phyloP scores from a whole-genome alignment of 2,113 vertebrate genomes.

The Plotosus lineatus region DNA sequence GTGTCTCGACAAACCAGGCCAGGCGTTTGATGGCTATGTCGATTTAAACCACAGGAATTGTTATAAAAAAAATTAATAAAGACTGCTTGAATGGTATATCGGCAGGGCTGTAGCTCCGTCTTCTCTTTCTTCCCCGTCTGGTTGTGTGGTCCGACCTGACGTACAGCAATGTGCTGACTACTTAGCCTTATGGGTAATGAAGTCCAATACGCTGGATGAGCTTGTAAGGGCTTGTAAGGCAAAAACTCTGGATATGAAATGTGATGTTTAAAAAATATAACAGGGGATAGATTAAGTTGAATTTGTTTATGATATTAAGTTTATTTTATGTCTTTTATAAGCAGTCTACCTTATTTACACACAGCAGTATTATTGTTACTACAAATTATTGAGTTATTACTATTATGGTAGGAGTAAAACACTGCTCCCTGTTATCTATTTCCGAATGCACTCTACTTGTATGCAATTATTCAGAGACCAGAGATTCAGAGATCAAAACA shows the following conservation, averaged over 20 bases:
- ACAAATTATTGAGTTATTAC: not conserved
- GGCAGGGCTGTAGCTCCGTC: slow-evolving; percentile 61
- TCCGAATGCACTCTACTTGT: no score
- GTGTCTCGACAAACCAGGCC: slow-evolving; percentile 59
- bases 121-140: slow-evolving; percentile 77
- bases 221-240: no score
- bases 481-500: not conserved
- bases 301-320: not conserved
- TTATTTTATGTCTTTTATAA: not conserved
- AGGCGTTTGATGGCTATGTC: slow-evolving; percentile 48
- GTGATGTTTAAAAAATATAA: no score
- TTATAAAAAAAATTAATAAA: slow-evolving; percentile 55
- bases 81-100: slow-evolving; percentile 67
- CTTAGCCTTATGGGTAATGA: slow-evolving; percentile 66
- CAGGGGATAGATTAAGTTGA: not conserved
- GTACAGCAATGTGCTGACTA: slow-evolving; percentile 64
- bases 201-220: slow-evolving; percentile 51
- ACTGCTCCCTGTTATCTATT: not conserved
- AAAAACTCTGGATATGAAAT: not conserved
- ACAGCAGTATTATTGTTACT: not conserved
- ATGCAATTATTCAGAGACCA: not conserved
- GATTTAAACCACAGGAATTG: slow-evolving; percentile 53
- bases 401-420: not conserved
- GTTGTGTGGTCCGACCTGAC: slow-evolving; percentile 72
- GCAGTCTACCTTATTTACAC: not conserved